Evolutionary conservation across 1,140 invertebrate genomes (phyloP).

Genomic region (Leptinotarsa undecemlineata): DNA sequence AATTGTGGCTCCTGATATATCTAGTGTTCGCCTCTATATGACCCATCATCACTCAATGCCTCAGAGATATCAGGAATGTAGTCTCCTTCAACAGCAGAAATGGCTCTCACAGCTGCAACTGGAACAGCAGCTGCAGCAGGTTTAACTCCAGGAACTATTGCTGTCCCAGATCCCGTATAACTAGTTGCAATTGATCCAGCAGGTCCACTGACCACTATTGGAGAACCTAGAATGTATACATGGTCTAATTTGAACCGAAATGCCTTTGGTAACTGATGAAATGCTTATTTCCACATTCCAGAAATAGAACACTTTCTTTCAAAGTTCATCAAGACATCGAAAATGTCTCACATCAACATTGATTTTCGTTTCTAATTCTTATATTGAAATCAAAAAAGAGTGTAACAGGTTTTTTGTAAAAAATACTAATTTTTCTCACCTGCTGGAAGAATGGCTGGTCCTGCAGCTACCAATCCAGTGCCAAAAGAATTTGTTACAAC

Average conservation of each 20-base stretch:
- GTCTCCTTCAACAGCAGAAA: conserved; percentile 27
- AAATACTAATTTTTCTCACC: not conserved
- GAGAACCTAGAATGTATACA: conserved; percentile 4
- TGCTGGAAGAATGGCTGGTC: conserved; percentile 24
- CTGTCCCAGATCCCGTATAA: conserved; percentile 32
- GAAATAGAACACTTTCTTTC: too few relatives aligned
- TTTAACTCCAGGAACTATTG: conserved; percentile 31
- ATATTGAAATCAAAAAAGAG: too few relatives aligned
- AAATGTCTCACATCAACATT: too few relatives aligned
- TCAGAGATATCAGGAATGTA: conserved; percentile 37
- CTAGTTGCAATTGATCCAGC: conserved; percentile 35
- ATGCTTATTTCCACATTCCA: too few relatives aligned
- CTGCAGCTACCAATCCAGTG: conserved; percentile 28
- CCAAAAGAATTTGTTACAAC: conserved; percentile 33
- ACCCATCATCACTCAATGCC: conserved; percentile 40
- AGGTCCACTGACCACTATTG: conserved; percentile 27
- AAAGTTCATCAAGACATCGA: too few relatives aligned
- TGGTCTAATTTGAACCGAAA: too few relatives aligned
- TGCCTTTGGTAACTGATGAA: too few relatives aligned
- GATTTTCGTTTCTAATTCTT: too few relatives aligned
- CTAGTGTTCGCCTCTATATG: conserved; percentile 31
- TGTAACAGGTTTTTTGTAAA: too few relatives aligned
- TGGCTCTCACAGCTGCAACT: conserved; percentile 1
- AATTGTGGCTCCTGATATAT: not conserved
- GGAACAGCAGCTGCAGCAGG: conserved; percentile 6